Percentiles rank a stretch among this genome's conserved stretches.
These are phyloP conservation scores for Brachyptera putata DNA, from an alignment of 2,888 invertebrate genomes.

Conservation along the genomic window DNA sequence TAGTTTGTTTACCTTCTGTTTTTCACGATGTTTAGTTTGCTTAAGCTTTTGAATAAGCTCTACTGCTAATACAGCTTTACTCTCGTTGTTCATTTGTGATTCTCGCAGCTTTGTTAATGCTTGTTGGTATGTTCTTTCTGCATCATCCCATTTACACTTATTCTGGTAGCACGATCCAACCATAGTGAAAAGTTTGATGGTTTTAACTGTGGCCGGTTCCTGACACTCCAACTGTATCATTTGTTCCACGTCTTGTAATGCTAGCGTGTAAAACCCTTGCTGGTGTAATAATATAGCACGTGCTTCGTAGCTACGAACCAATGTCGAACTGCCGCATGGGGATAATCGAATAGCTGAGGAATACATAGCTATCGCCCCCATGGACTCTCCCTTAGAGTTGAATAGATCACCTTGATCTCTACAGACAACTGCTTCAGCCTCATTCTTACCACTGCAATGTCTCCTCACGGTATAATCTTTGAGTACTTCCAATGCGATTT, in stretches of 20 bases:
- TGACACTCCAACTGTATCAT: too few species aligned
- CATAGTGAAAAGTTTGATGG: neutral
- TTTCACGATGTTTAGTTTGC: neutral
- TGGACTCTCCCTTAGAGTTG: neutral
- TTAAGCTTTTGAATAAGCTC: neutral
- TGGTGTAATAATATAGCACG: constrained; percentile 1
- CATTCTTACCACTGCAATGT: constrained; percentile 7
- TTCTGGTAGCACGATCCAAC: neutral
- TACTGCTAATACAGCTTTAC: neutral
- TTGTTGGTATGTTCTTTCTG: neutral
- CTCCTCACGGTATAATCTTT: neutral
- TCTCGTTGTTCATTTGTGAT: constrained; percentile 2
- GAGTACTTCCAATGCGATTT: neutral
- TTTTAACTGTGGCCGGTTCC: neutral
- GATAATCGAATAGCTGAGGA: neutral
- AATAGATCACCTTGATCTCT: neutral
- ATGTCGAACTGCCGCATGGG: neutral
- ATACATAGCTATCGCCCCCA: constrained; percentile 1
- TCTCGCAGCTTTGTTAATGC: constrained; percentile 7
- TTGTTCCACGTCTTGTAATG: neutral
- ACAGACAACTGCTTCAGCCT: neutral
- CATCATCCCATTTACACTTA: neutral
- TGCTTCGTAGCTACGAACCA: neutral
- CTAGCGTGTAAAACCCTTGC: neutral
- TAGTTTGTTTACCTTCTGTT: too few species aligned